Evolutionary conservation across 2,797 vertebrate species (phyloP).

Genomic region (Peromyscus nudipes): DNA sequence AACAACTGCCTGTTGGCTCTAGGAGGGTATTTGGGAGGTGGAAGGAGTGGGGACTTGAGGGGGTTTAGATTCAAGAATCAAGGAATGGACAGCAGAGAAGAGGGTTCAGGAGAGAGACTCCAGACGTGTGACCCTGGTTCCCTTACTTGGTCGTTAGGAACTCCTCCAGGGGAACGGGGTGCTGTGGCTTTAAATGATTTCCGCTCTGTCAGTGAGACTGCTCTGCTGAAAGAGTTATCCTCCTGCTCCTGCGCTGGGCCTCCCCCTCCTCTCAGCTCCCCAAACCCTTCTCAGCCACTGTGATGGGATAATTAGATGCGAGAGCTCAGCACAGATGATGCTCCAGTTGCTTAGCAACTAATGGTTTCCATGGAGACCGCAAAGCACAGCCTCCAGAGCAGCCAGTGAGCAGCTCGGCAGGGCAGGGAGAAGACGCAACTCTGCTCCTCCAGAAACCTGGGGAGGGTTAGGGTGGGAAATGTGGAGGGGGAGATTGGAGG

Average conservation of each 20-base stretch:
- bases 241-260: slow-evolving; percentile 79
- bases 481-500: slow-evolving; percentile 61
- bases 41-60: background rate
- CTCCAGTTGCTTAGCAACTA: slow-evolving; percentile 95
- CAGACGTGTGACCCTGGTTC: background rate
- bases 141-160: background rate
- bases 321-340: slow-evolving; percentile 92
- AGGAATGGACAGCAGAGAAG: background rate
- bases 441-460: slow-evolving; percentile 86
- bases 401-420: slow-evolving; percentile 89
- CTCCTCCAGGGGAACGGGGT: slow-evolving; percentile 62
- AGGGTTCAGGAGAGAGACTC: slow-evolving; percentile 5
- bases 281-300: slow-evolving; percentile 87
- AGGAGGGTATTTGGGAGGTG: background rate
- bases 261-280: slow-evolving; percentile 85
- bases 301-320: slow-evolving; percentile 93
- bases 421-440: slow-evolving; percentile 87
- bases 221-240: slow-evolving; percentile 87
- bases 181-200: slow-evolving; percentile 86
- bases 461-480: slow-evolving; percentile 81
- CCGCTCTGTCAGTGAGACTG: slow-evolving; percentile 85
- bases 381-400: slow-evolving; percentile 91
- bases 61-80: slow-evolving; percentile 54
- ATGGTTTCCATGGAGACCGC: slow-evolving; percentile 94
- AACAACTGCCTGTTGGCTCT: background rate